phyloP scores from a whole-genome alignment of 1,140 invertebrate genomes.

The Drosophila repletoides region DNA sequence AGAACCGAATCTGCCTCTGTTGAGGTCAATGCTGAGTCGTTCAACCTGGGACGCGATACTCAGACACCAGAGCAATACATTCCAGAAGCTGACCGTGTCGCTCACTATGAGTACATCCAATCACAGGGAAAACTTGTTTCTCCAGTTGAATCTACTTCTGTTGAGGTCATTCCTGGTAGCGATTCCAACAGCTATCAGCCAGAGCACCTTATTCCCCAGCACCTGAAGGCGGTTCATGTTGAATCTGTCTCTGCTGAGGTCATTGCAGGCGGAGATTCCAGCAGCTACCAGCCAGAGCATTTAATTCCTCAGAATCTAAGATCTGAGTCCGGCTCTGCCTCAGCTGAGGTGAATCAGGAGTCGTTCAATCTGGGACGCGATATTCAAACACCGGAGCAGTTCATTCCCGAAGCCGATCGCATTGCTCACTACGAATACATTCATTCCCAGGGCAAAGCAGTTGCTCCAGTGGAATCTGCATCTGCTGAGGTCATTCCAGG shows the following conservation, averaged over 20 bases:
- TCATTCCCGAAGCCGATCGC: conserved; percentile 11
- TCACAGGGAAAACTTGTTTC: conserved; percentile 15
- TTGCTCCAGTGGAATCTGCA: no score
- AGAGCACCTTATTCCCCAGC: conserved; percentile 20
- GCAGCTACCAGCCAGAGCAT: conserved; percentile 47
- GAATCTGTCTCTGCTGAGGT: background rate
- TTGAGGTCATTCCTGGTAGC: conserved; percentile 4
- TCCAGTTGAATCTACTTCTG: no score
- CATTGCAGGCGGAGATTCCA: conserved; percentile 24
- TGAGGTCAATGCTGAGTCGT: conserved; percentile 9
- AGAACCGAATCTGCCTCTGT: background rate
- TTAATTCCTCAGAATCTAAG: conserved; percentile 8
- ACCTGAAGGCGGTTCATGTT: background rate
- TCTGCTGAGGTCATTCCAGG: no score
- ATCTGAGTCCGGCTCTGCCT: background rate
- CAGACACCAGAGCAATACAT: conserved; percentile 49
- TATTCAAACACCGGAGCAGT: conserved; percentile 15
- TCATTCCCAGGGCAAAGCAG: background rate
- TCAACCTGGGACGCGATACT: conserved; percentile 38
- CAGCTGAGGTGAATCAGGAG: background rate
- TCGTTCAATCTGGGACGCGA: background rate
- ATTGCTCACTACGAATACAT: background rate
- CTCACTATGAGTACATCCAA: conserved; percentile 41
- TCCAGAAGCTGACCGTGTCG: conserved; percentile 32
- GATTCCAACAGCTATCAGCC: conserved; percentile 41